These are phyloP conservation scores for Perodicticus potto DNA, from an alignment of 2,797 vertebrate species.

Conservation along the genomic window DNA sequence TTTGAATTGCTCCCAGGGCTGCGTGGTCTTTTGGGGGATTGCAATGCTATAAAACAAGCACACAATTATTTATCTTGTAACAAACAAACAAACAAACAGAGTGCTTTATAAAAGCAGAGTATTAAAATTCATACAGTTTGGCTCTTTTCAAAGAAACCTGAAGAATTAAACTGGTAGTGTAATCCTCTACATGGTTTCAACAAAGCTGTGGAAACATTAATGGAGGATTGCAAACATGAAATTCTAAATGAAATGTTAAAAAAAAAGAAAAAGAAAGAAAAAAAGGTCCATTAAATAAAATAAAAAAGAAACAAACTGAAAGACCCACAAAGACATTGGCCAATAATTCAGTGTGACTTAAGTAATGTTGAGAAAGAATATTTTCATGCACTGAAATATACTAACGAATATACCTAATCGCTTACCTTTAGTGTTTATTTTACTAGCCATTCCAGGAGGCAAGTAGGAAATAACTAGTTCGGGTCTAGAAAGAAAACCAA, in stretches of 20 bases:
- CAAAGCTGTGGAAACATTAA: constrained; percentile 54
- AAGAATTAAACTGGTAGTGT: constrained; percentile 45
- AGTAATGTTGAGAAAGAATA: neutral
- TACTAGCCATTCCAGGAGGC: constrained; percentile 87
- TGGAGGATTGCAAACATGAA: neutral
- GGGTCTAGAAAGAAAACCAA: constrained; percentile 84
- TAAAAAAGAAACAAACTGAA: neutral
- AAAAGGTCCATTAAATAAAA: neutral
- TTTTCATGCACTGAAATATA: too few species aligned
- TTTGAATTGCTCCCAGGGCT: constrained; percentile 82
- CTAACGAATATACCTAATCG: neutral
- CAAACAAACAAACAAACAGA: neutral
- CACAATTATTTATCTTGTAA: neutral
- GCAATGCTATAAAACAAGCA: constrained; percentile 81
- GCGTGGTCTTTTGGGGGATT: constrained; percentile 72
- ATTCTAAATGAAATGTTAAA: neutral
- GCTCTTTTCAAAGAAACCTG: constrained; percentile 65
- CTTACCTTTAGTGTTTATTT: constrained; percentile 88
- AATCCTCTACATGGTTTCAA: constrained; percentile 44
- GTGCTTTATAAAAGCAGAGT: constrained; percentile 48
- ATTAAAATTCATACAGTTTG: constrained; percentile 58
- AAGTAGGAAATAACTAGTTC: constrained; percentile 87
- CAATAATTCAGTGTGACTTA: neutral
- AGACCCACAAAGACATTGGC: neutral
- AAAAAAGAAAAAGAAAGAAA: neutral